Conservation (phyloP, 64 coral and sea anemone genomes). For the Dendrophyllia cribrosa region DNA sequence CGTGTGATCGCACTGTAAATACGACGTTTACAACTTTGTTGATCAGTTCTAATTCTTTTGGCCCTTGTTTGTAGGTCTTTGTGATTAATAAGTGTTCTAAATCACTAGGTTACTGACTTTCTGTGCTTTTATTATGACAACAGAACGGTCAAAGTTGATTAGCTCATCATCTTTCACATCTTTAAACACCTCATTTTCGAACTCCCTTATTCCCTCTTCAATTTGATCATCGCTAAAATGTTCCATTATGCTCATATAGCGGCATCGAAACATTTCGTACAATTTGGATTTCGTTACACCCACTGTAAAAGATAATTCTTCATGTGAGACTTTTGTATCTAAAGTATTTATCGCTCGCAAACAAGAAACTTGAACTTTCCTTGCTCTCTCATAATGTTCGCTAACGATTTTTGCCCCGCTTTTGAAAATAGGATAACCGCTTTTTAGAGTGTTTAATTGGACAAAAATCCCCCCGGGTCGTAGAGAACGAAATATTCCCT, state of each 20-base stretch:
- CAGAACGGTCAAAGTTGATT: too few relatives aligned
- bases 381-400: too few relatives aligned
- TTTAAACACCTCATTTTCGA: not conserved
- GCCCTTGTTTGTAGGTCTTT: too few relatives aligned
- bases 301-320: not conserved
- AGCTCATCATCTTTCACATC: too few relatives aligned
- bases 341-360: not conserved
- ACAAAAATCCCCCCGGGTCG: not conserved
- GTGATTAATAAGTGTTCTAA: too few relatives aligned
- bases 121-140: too few relatives aligned
- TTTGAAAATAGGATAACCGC: not conserved
- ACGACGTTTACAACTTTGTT: too few relatives aligned
- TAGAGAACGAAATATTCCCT: not conserved
- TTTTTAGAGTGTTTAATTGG: not conserved
- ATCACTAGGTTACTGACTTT: too few relatives aligned
- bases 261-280: not conserved
- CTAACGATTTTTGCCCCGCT: not conserved
- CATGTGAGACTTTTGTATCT: not conserved
- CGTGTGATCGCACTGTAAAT: too few relatives aligned
- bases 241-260: not conserved
- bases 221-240: conserved; percentile 3
- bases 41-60: too few relatives aligned
- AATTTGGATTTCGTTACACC: not conserved
- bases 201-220: conserved; percentile 17
- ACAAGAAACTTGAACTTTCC: not conserved